Evolutionary conservation across 2,888 invertebrate genomes (phyloP).

Genomic region (Lasioglossum leucozonium): DNA sequence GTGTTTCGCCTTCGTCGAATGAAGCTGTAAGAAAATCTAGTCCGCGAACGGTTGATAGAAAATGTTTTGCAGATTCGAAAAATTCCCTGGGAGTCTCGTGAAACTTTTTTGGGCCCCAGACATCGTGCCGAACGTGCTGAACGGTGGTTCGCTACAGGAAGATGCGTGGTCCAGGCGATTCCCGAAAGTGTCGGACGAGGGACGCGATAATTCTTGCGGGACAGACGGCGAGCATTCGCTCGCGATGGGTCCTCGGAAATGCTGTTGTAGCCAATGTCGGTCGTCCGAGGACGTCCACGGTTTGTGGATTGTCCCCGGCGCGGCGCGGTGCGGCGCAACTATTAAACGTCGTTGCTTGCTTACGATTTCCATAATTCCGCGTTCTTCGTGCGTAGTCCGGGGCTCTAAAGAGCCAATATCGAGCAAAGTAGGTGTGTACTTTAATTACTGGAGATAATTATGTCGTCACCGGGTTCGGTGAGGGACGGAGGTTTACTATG

Average conservation of each 20-base stretch:
- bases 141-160: background rate
- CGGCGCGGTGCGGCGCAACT: too few species aligned
- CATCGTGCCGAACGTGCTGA: too few species aligned
- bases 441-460: slow-evolving; percentile 76
- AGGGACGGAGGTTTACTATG: slow-evolving; percentile 73
- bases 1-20: background rate
- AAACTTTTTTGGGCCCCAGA: too few species aligned
- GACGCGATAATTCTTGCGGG: background rate
- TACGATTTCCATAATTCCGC: slow-evolving; percentile 68
- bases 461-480: slow-evolving; percentile 69
- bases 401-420: slow-evolving; percentile 70
- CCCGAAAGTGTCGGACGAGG: background rate
- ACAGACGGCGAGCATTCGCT: background rate
- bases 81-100: too few species aligned
- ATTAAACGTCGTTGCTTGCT: slow-evolving; percentile 53
- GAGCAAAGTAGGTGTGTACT: slow-evolving; percentile 70
- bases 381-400: slow-evolving; percentile 36
- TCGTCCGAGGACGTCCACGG: background rate
- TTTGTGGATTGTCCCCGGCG: slow-evolving; percentile 11
- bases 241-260: background rate
- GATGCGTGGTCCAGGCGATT: background rate
- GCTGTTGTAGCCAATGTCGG: slow-evolving; percentile 9
- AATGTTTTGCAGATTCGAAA: too few species aligned
- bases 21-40: background rate
- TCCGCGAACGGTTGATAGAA: too few species aligned